phyloP scores from a whole-genome alignment of 2,888 invertebrate species.

The Priocnemis perturbator region DNA sequence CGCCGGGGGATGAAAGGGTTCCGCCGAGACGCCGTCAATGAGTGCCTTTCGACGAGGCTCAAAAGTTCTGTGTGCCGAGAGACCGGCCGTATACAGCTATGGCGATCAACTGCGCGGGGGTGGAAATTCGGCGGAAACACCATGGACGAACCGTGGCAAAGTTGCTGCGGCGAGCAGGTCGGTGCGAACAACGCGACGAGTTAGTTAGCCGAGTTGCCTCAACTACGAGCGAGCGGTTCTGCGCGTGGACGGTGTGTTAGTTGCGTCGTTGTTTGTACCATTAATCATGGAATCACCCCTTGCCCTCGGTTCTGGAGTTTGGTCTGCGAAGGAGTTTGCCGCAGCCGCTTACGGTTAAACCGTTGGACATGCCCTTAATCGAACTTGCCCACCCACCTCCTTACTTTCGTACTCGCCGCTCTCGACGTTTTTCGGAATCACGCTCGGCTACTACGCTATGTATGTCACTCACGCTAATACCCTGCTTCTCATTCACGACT shows the following conservation, averaged over 20 bases:
- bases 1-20: slow-evolving; percentile 32
- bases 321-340: slow-evolving; percentile 51
- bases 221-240: slow-evolving; percentile 4
- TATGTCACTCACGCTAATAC: too few species aligned
- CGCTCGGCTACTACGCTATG: too few species aligned
- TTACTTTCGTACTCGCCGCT: slow-evolving; percentile 13
- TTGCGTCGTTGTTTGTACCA: slow-evolving; percentile 58
- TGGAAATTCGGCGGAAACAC: slow-evolving; percentile 6
- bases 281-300: slow-evolving; percentile 64
- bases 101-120: not conserved
- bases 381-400: slow-evolving; percentile 27
- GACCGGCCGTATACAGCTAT: not conserved
- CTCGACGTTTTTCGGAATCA: slow-evolving; percentile 9
- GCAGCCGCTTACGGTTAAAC: slow-evolving; percentile 34
- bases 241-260: slow-evolving; percentile 41
- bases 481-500: slow-evolving; percentile 22
- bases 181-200: slow-evolving; percentile 24
- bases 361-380: slow-evolving; percentile 26
- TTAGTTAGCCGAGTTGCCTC: slow-evolving; percentile 23
- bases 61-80: slow-evolving; percentile 7
- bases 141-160: slow-evolving; percentile 15
- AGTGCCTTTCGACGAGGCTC: slow-evolving; percentile 5
- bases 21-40: not conserved
- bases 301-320: slow-evolving; percentile 34
- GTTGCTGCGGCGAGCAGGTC: slow-evolving; percentile 33